Percentiles rank a stretch among this genome's conserved stretches.
phyloP scores from a whole-genome alignment of 2,113 vertebrate species.

The Gallinago undulata region DNA sequence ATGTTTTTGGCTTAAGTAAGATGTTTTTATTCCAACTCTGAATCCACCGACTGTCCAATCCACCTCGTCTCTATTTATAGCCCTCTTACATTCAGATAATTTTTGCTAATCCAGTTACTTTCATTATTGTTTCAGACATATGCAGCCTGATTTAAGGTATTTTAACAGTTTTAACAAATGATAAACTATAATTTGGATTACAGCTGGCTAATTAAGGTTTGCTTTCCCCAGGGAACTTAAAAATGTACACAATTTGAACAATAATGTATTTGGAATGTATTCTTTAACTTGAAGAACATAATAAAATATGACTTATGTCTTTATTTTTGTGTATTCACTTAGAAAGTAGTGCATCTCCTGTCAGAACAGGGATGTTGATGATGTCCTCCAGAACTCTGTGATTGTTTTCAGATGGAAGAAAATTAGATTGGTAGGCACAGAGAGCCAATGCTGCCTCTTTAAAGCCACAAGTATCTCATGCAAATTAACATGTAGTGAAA shows the following conservation, averaged over 20 bases:
- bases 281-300: slow-evolving; percentile 39
- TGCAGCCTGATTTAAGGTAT: slow-evolving; percentile 55
- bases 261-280: slow-evolving; percentile 48
- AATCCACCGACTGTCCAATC: slow-evolving; percentile 72
- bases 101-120: slow-evolving; percentile 60
- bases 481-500: slow-evolving; percentile 53
- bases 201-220: slow-evolving; percentile 63
- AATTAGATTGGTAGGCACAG: slow-evolving; percentile 17
- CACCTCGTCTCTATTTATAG: slow-evolving; percentile 76
- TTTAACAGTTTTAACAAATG: slow-evolving; percentile 65
- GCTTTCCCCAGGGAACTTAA: slow-evolving; percentile 51
- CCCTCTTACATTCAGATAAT: slow-evolving; percentile 47
- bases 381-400: slow-evolving; percentile 8
- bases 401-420: slow-evolving; percentile 50
- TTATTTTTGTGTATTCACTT: background rate
- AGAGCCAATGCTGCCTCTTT: slow-evolving; percentile 33
- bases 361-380: background rate
- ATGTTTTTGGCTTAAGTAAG: slow-evolving; percentile 72
- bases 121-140: slow-evolving; percentile 53
- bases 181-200: slow-evolving; percentile 61
- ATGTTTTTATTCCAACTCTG: slow-evolving; percentile 74
- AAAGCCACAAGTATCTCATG: slow-evolving; percentile 43
- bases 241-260: slow-evolving; percentile 22
- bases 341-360: background rate
- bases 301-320: slow-evolving; percentile 31